A percentile compares a stretch with the other conserved stretches of the same genome.
Evolutionary conservation across 2,113 vertebrate species (phyloP).

Genomic region (Beaufortia kweichowensis): DNA sequence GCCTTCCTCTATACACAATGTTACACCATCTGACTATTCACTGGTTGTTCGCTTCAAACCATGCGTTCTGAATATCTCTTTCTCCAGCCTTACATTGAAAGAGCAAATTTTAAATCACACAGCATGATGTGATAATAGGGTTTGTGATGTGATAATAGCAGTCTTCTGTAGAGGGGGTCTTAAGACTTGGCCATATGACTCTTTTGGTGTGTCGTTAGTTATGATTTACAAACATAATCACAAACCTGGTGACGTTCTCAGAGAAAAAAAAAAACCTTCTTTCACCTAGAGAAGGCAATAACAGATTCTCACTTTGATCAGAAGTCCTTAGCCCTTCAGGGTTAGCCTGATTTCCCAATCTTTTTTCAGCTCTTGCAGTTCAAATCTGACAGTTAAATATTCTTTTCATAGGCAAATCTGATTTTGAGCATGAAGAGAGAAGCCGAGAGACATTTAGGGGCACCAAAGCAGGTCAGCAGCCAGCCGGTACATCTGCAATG

Average conservation of each 20-base stretch:
- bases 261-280: constrained; percentile 36
- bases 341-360: background rate
- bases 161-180: background rate
- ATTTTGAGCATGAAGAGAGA: background rate
- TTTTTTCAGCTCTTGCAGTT: constrained; percentile 2
- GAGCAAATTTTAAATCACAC: constrained; percentile 6
- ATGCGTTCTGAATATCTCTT: background rate
- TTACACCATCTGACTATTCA: constrained; percentile 13
- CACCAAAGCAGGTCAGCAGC: constrained; percentile 64
- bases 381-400: background rate
- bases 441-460: background rate
- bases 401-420: background rate
- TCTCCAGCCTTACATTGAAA: background rate
- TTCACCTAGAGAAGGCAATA: constrained; percentile 10
- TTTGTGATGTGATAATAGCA: background rate
- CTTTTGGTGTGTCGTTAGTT: constrained; percentile 34
- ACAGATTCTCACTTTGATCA: background rate
- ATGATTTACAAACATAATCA: constrained; percentile 14
- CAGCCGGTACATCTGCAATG: constrained; percentile 73
- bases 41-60: background rate
- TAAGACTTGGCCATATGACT: constrained; percentile 6
- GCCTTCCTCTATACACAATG: constrained; percentile 40
- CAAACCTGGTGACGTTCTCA: constrained; percentile 25
- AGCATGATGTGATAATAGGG: constrained; percentile 7
- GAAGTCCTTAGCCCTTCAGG: background rate